Conservation (phyloP, 2,888 invertebrate species). For the Epinotia nisella region DNA sequence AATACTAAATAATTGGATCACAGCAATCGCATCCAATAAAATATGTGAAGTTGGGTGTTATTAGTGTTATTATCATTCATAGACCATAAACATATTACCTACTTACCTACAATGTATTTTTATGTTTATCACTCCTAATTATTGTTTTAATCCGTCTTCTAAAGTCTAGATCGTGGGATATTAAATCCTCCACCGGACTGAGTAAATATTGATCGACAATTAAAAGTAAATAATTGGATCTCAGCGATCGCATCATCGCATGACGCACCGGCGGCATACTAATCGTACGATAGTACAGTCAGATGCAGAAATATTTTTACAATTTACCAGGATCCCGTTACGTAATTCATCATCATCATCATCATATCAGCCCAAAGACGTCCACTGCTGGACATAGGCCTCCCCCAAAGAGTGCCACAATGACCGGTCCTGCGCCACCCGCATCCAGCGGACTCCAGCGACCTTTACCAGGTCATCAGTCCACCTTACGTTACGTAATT, state of each 20-base stretch:
- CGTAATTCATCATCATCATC: too few relatives aligned
- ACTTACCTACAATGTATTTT: too few relatives aligned
- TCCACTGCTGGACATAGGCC: too few relatives aligned
- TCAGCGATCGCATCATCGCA: constrained; percentile 27
- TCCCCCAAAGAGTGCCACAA: too few relatives aligned
- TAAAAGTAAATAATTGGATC: constrained; percentile 33
- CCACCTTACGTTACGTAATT: too few relatives aligned
- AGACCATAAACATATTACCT: too few relatives aligned
- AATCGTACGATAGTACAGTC: constrained; percentile 44
- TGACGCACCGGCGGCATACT: constrained; percentile 45
- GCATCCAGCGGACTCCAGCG: too few relatives aligned
- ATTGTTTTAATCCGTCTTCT: not conserved
- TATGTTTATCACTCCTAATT: not conserved
- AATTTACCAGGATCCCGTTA: not conserved
- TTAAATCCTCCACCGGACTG: constrained; percentile 13
- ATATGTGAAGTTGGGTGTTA: not conserved
- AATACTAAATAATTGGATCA: not conserved
- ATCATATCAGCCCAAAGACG: too few relatives aligned
- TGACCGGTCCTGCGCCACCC: too few relatives aligned
- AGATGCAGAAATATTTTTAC: constrained; percentile 4
- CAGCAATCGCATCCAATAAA: not conserved
- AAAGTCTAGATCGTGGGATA: not conserved
- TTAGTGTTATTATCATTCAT: too few relatives aligned
- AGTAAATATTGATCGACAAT: constrained; percentile 22
- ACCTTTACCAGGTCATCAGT: too few relatives aligned